Base-by-base conservation (phyloP, 2,797 vertebrate species). In the Melanotaenia pygmaea region DNA sequence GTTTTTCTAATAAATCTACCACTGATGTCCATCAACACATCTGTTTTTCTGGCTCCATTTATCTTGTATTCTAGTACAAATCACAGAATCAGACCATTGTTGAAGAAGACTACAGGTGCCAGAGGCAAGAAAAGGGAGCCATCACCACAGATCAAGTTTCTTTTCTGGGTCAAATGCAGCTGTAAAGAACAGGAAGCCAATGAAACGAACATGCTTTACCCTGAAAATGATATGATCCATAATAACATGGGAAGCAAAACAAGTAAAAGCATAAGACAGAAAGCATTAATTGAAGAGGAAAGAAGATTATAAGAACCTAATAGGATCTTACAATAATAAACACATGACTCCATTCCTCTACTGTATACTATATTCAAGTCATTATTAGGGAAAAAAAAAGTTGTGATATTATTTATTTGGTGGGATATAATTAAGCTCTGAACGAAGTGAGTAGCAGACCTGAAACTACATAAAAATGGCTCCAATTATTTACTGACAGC, bases 221-320 rank as follows among this genome's bases (percentile, higher is more conserved):
- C 53, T 60, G 59, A 72, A 70, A 74, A 67, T 64, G 20, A 47
- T 47, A n/a, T 8, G 20, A 47, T 47, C 18, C 20, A n/a, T 47
- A 40, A 73, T 24, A 62, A 58, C 50, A 73, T 16, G 62, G 66
- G 83, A 86, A 77, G 43, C 28, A 77, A 81, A 86, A 79, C 67
- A 79, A 82, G 68, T 67, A 63, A 37, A 28, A 54, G n/a, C 28
- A 59, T 14, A 30, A 81, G 70, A 28, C 45, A 53, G 54, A 67
- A 72, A 22, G 20, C 13, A 56, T 7, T 70, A 64, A 77, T 4
- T 70, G 70, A 80, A 54, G 76, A 30, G 69, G 37, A 64, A 18
- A 59, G 1, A 40, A 64, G 61, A 72, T 7, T 43, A n/a, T 47
- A 47, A 20, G 7, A 47, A 50, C 7, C 47, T 22, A 50, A 50